phyloP scores from a whole-genome alignment of 2,797 vertebrate genomes.

The Hippocampus kuda region DNA sequence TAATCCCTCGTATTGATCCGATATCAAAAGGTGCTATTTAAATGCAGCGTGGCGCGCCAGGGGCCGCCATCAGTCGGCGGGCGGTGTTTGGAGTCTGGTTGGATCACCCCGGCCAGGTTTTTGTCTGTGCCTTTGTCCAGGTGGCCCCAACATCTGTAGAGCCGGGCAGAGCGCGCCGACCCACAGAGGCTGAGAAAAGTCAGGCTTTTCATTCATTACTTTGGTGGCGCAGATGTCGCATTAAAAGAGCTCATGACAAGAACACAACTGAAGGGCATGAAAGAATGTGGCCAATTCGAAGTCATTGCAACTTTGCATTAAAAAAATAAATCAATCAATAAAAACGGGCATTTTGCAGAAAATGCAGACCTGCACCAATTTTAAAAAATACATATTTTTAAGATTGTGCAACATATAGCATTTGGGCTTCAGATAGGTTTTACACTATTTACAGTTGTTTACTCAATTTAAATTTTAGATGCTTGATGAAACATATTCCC shows the following conservation, averaged over 20 bases:
- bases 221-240: conserved; percentile 3
- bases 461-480: too few relatives aligned
- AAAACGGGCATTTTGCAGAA: too few relatives aligned
- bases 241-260: background rate
- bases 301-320: background rate
- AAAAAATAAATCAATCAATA: too few relatives aligned
- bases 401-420: too few relatives aligned
- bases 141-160: conserved; percentile 78
- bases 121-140: conserved; percentile 49
- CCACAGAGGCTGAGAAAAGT: conserved; percentile 1
- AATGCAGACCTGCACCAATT: too few relatives aligned
- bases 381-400: too few relatives aligned
- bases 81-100: conserved; percentile 60
- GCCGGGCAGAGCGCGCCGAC: conserved; percentile 25
- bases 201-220: background rate
- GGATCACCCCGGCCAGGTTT: conserved; percentile 40
- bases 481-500: too few relatives aligned
- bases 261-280: background rate
- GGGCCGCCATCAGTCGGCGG: conserved; percentile 53
- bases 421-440: too few relatives aligned
- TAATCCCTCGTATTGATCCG: conserved; percentile 71
- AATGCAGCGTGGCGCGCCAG: conserved; percentile 60
- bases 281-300: background rate
- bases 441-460: too few relatives aligned
- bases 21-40: conserved; percentile 70